Percentiles rank a stretch among this genome's conserved stretches.
Conservation (phyloP, 2,888 invertebrate species). For the Mesoligia furuncula region DNA sequence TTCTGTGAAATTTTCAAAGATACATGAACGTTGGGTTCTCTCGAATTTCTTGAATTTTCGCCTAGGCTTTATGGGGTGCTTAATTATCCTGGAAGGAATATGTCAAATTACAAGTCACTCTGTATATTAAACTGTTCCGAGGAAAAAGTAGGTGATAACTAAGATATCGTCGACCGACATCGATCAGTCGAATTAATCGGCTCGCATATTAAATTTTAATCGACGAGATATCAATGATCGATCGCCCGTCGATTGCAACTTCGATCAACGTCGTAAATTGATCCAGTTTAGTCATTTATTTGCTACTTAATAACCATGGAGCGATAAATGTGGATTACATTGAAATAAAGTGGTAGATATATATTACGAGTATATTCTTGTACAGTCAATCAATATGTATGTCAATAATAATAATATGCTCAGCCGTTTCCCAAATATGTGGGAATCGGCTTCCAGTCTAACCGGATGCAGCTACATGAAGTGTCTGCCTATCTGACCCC, state of each 20-base stretch:
- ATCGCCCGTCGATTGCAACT: constrained; percentile 1
- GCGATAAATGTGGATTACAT: background rate
- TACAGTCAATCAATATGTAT: background rate
- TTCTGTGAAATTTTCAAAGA: too few species aligned
- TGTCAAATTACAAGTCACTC: too few species aligned
- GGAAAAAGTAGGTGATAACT: background rate
- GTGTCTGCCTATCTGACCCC: too few species aligned
- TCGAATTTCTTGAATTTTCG: too few species aligned
- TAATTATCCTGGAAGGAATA: too few species aligned
- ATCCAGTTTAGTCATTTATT: constrained; percentile 6
- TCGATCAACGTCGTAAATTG: constrained; percentile 16
- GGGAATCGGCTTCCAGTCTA: too few species aligned
- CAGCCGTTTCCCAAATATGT: too few species aligned
- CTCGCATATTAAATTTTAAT: constrained; percentile 22
- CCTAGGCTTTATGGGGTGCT: too few species aligned
- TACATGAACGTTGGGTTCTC: too few species aligned
- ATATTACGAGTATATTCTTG: background rate
- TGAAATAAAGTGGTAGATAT: background rate
- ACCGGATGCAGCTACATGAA: too few species aligned
- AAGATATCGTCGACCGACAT: background rate
- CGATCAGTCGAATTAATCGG: constrained; percentile 16
- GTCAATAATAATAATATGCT: too few species aligned
- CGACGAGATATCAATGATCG: constrained; percentile 7
- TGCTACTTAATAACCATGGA: background rate
- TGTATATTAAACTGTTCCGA: too few species aligned